phyloP scores from a whole-genome alignment of 2,888 invertebrate species.

The Lasioglossum calceatum region DNA sequence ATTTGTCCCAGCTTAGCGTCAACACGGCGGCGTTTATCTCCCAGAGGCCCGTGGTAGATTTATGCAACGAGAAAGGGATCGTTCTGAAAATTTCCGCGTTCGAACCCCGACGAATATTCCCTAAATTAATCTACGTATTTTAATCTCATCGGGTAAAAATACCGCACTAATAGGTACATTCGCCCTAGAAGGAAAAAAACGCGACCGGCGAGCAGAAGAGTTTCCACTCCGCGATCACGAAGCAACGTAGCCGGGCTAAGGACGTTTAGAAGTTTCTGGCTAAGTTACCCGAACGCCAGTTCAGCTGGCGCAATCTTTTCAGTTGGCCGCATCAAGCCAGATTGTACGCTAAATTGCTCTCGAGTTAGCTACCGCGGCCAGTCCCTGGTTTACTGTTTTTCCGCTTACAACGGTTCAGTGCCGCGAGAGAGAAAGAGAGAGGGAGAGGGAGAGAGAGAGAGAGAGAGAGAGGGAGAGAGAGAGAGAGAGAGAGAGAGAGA shows the following conservation, averaged over 20 bases:
- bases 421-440: not conserved
- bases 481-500: not conserved
- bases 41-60: not conserved
- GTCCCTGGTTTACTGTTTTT: conserved; percentile 7
- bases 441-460: not conserved
- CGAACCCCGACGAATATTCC: not conserved
- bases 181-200: no score
- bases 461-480: not conserved
- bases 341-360: conserved; percentile 46
- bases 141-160: no score
- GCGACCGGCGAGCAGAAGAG: not conserved
- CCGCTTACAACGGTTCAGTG: conserved; percentile 14
- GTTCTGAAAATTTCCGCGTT: not conserved
- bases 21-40: not conserved
- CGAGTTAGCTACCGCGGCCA: conserved; percentile 40
- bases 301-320: conserved; percentile 43
- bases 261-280: conserved; percentile 45
- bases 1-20: not conserved
- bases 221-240: conserved; percentile 21
- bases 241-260: conserved; percentile 26
- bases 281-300: conserved; percentile 30
- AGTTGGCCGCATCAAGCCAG: conserved; percentile 24
- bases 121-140: no score
- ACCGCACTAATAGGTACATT: no score
- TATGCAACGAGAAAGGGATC: not conserved